Evolutionary conservation across 2,888 invertebrate genomes (phyloP), one percentile per base, ranked within the genome.

Genomic region (Caenorhabditis drosophilae): DNA sequence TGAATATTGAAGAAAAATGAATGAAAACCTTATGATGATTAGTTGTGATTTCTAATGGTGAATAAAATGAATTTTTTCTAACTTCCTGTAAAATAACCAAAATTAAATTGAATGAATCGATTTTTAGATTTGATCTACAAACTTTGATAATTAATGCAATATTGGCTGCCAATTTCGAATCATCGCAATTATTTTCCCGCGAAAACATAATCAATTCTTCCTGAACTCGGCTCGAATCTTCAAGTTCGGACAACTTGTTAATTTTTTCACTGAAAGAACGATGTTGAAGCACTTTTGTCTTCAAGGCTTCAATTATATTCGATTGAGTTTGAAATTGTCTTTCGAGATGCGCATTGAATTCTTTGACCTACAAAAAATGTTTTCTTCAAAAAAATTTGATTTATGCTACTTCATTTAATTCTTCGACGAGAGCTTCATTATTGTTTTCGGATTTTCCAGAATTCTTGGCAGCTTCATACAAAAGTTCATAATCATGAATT

Each of bases 261-360:
- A 72, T 48, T 34, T 55, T 55, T 16, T 66, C 59, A 49, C 59
- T 59, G 51, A 66, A 66, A 18, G 54, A 54, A 40, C 64, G 50
- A 40, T 64, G 54, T 44, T 64, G 46, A 16, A 63, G 31, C 4
- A 81, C 54, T 34, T 72, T 74, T 45, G 78, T 71, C 56, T 81
- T 81, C 41, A 81, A 57, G 2, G 71, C 70, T 27, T 76, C 70
- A 55, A 81, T 78, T 23, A 81, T 77, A 41, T 77, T 77, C 40
- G 77, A 78, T 52, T 81, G 81, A 6, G 78, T 57, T 55, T 66
- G 64, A 64, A 74, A 74, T 50, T 76, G 76, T 11, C 69, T 47
- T 49, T 76, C 74, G 44, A 76, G 40, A 22, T 76, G 74, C 15
- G 64, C 70, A 26, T 76, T 76, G 60, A 67, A 76, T 35, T 69